Evolutionary conservation across 2,113 vertebrate species (phyloP), one percentile per base, ranked within the genome.

Genomic region (Stictonetta naevosa): DNA sequence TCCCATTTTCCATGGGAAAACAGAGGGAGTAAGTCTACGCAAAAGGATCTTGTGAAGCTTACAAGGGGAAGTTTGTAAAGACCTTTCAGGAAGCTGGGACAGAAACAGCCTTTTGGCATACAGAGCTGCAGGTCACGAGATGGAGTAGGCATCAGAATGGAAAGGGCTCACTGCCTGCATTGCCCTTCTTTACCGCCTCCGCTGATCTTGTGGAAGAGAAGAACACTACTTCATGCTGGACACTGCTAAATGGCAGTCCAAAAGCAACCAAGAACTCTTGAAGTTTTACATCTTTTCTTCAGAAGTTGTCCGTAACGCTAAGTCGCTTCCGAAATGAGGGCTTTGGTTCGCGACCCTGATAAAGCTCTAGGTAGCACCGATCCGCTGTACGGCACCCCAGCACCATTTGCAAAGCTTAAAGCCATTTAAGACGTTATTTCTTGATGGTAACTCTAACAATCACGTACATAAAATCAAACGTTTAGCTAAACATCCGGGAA

Each of bases 1-100:
- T 52, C 23, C 3, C 0, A 5, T 62, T 31, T 42, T 21, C 46
- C 71, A 26, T 2, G 11, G 23, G 34, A 50, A 78, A 62, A 68
- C 2, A 6, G 31, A 44, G 28, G 19, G 2, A 26, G 20, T 2
- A 18, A 2, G 34, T 29, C 22, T 38, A 62, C 3, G 0, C 5
- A 5, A 1, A 1, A 44, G 13, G 46, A 78, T 58, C 34, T 68
- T 19, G 8, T 11, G 4, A 40, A 18, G 36, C 6, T 76, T 52
- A 53, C n/a, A 7, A 14, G 40, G 8, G 13, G 38, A 82, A n/a
- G 48, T 50, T 34, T 28, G 21, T 34, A 62, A 33, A 26, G 63
- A 53, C 29, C 67, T 68, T 89, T 31, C 42, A 26, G 52, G 40
- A 81, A 75, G 33, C 40, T 52, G 26, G 31, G 75, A 29, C 19